A percentile compares a stretch with the other conserved stretches of the same genome.
phyloP scores from a whole-genome alignment of 1,140 invertebrate species.

The Tetragnatha versicolor region DNA sequence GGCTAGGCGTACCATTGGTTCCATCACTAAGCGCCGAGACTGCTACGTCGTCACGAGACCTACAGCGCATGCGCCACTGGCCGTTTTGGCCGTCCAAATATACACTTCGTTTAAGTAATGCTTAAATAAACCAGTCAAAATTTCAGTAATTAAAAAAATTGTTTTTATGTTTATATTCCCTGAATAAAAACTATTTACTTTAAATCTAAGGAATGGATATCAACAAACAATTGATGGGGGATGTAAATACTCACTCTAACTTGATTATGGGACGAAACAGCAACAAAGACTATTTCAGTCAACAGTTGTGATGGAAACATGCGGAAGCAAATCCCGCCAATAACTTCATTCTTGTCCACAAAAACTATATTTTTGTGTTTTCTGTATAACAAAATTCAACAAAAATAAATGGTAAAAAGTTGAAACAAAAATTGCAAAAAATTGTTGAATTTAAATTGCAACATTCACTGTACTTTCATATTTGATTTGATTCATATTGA shows the following conservation, averaged over 20 bases:
- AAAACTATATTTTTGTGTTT: conserved; percentile 94
- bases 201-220: not conserved
- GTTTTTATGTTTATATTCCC: not conserved
- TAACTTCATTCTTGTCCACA: conserved; percentile 90
- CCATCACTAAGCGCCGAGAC: no score
- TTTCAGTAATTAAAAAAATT: not conserved
- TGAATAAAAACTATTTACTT: not conserved
- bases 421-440: no score
- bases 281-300: conserved; percentile 99
- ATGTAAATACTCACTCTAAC: conserved; percentile 68
- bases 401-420: not conserved
- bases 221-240: not conserved
- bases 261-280: conserved; percentile 94
- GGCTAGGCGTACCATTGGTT: no score
- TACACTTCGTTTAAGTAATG: not conserved
- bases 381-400: conserved; percentile 65
- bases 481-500: no score
- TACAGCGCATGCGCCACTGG: no score
- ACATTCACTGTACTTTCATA: no score
- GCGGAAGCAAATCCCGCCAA: conserved; percentile 97
- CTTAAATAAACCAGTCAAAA: not conserved
- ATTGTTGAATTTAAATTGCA: no score
- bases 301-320: conserved; percentile 95
- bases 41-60: no score
- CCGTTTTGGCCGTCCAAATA: not conserved